phyloP scores from a whole-genome alignment of 2,888 invertebrate species.

The Stomorhina lunata region DNA sequence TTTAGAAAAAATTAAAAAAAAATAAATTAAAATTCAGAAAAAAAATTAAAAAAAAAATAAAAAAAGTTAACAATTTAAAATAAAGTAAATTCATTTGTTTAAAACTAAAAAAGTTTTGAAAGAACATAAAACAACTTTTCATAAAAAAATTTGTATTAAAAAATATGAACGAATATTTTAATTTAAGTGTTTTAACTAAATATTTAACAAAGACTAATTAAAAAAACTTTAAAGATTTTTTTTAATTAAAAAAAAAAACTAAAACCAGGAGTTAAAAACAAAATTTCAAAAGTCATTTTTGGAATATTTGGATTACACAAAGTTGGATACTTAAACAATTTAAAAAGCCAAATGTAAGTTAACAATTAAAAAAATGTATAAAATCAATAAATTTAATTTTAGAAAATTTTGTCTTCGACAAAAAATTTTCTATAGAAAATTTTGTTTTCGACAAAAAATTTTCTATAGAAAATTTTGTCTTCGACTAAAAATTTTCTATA shows the following conservation, averaged over 20 bases:
- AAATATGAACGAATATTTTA: constrained; percentile 19
- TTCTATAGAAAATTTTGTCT: too few relatives aligned
- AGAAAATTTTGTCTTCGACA: too few relatives aligned
- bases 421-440: too few relatives aligned
- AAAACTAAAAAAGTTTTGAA: neutral
- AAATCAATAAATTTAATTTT: neutral
- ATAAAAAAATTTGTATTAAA: neutral
- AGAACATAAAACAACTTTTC: too few relatives aligned
- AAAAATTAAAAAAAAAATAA: neutral
- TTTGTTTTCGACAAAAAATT: too few relatives aligned
- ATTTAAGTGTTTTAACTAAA: constrained; percentile 23
- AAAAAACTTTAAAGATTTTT: neutral
- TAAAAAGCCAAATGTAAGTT: neutral
- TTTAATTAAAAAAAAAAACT: neutral
- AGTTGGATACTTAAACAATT: constrained; percentile 1
- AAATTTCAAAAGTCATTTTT: neutral
- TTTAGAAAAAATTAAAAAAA: too few relatives aligned
- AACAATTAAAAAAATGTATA: neutral
- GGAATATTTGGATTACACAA: constrained; percentile 9
- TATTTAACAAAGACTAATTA: neutral
- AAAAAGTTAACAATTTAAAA: neutral
- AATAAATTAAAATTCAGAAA: neutral
- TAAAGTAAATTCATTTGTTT: neutral
- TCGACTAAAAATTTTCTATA: too few relatives aligned
- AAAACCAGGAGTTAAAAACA: neutral